Conservation (phyloP, 2,113 vertebrate genomes). For the Chaetura pelagica region DNA sequence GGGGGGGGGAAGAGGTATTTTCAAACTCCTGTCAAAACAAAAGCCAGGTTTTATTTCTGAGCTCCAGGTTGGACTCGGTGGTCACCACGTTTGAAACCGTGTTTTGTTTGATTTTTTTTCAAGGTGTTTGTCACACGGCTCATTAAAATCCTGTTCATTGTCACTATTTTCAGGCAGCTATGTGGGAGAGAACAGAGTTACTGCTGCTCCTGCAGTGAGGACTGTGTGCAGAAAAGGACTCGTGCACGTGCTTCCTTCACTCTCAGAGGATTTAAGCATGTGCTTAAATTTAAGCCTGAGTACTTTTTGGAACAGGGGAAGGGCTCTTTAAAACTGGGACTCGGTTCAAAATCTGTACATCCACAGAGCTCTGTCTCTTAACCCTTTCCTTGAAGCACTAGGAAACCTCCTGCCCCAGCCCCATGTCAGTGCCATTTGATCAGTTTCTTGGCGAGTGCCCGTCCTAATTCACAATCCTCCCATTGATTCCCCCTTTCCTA, state of each 20-base stretch:
- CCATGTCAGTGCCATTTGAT: neutral
- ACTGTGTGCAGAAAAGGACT: neutral
- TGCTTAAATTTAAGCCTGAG: neutral
- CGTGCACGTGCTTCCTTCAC: neutral
- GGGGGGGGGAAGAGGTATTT: neutral
- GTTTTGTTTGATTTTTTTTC: neutral
- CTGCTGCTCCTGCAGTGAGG: neutral
- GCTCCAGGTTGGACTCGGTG: neutral
- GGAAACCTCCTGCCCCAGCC: neutral
- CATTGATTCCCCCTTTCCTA: conserved; percentile 3
- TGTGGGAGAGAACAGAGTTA: neutral
- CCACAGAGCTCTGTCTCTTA: neutral
- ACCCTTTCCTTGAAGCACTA: neutral
- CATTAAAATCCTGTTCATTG: neutral
- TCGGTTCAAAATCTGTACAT: neutral
- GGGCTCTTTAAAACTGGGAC: neutral
- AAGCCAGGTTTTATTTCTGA: neutral
- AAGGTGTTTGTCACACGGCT: neutral
- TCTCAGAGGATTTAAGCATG: neutral
- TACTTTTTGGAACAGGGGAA: neutral
- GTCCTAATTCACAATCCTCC: conserved; percentile 17
- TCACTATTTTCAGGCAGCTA: neutral
- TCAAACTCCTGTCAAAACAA: neutral
- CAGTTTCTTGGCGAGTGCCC: neutral
- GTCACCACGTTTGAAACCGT: accelerated